phyloP scores from a whole-genome alignment of 2,113 vertebrate genomes.

The Upupa epops region DNA sequence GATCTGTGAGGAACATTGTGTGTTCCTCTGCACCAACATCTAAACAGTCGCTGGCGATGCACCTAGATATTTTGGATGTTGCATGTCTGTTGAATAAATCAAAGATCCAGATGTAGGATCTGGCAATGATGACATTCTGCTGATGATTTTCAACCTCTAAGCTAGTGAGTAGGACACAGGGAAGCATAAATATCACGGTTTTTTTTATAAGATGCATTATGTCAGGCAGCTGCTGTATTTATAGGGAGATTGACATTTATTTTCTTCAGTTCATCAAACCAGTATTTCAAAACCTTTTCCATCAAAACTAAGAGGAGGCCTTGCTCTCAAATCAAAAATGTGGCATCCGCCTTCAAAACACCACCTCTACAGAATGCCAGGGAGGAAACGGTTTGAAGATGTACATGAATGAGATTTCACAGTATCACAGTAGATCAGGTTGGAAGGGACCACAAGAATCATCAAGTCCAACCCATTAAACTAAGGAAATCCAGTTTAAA shows the following conservation, averaged over 20 bases:
- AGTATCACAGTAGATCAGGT: too few species aligned
- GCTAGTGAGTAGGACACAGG: not conserved
- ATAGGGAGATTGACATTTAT: not conserved
- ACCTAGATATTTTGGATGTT: not conserved
- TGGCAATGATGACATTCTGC: not conserved
- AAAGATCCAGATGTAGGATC: conserved; percentile 28
- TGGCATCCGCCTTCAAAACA: not conserved
- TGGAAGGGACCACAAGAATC: too few species aligned
- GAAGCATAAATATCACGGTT: not conserved
- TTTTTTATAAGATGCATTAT: not conserved
- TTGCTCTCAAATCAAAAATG: not conserved
- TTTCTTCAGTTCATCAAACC: not conserved
- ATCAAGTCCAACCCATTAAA: too few species aligned
- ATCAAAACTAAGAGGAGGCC: not conserved
- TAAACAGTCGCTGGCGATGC: not conserved
- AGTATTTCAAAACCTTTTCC: not conserved
- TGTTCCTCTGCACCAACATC: not conserved
- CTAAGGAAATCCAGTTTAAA: too few species aligned
- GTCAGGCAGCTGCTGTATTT: not conserved
- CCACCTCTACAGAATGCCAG: not conserved
- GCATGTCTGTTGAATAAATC: conserved; percentile 19
- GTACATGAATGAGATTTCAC: not conserved
- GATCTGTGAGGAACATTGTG: not conserved
- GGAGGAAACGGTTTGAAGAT: not conserved
- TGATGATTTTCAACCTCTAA: not conserved